Conservation (phyloP, 1,140 invertebrate species). For the Polypedilum pembai region DNA sequence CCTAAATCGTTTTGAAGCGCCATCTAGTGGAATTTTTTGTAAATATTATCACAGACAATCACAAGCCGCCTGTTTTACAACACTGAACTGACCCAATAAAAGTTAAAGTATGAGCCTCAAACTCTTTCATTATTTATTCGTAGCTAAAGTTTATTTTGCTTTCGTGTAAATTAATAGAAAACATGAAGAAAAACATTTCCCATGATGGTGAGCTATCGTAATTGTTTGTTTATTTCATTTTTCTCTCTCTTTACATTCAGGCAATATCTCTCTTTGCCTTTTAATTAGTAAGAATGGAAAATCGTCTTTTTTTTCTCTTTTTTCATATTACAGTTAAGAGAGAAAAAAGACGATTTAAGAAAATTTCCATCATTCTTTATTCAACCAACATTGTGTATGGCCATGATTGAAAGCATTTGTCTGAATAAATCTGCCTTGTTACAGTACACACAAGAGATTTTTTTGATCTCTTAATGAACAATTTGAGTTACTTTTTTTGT, state of each 20-base stretch:
- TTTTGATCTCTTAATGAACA: no score
- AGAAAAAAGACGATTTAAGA: not conserved
- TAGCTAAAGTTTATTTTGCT: not conserved
- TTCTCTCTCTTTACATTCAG: not conserved
- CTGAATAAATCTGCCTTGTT: no score
- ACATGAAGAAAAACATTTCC: not conserved
- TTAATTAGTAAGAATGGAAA: not conserved
- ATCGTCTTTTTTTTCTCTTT: not conserved
- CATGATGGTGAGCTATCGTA: not conserved
- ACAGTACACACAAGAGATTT: no score
- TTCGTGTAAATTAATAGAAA: not conserved
- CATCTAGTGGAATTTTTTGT: no score
- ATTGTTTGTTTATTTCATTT: constrained; percentile 16
- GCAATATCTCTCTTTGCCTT: not conserved
- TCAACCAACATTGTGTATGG: not conserved
- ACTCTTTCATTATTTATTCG: no score
- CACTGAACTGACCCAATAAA: no score
- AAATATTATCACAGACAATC: no score
- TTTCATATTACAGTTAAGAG: not conserved
- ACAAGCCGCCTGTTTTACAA: no score
- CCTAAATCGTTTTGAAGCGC: no score
- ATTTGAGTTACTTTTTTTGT: no score
- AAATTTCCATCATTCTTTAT: not conserved
- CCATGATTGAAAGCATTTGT: no score
- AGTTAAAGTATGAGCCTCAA: no score